These are phyloP conservation scores for Mystacides longicornis DNA, from an alignment of 2,888 invertebrate species.

Conservation along the genomic window DNA sequence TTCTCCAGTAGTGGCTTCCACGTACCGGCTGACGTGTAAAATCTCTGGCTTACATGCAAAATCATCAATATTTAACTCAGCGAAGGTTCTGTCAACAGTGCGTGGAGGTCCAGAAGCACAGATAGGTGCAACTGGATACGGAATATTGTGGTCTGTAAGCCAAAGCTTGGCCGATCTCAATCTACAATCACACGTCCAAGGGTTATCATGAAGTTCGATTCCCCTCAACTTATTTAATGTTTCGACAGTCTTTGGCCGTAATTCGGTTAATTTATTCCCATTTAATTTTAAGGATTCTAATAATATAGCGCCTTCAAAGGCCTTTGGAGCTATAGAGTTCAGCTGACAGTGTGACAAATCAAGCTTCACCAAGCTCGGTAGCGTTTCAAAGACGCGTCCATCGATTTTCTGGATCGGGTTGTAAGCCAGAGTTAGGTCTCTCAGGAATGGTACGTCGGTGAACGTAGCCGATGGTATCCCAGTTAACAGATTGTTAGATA, in stretches of 20 bases:
- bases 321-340: slow-evolving; percentile 65
- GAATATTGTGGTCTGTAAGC: slow-evolving; percentile 69
- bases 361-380: slow-evolving; percentile 71
- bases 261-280: slow-evolving; percentile 68
- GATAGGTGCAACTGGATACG: slow-evolving; percentile 68
- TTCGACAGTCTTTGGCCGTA: slow-evolving; percentile 66
- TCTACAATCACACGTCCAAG: slow-evolving; percentile 84
- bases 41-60: slow-evolving; percentile 83
- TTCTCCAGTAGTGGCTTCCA: slow-evolving; percentile 72
- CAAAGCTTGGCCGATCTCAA: slow-evolving; percentile 74
- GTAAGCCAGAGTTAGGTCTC: slow-evolving; percentile 71
- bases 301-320: slow-evolving; percentile 69
- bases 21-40: slow-evolving; percentile 64
- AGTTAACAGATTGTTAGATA: slow-evolving; percentile 76
- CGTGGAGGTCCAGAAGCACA: slow-evolving; percentile 67
- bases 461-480: slow-evolving; percentile 75
- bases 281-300: slow-evolving; percentile 74
- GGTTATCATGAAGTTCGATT: slow-evolving; percentile 79
- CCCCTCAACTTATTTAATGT: slow-evolving; percentile 66
- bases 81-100: slow-evolving; percentile 64
- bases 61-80: slow-evolving; percentile 70
- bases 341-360: slow-evolving; percentile 80
- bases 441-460: slow-evolving; percentile 68
- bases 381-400: slow-evolving; percentile 63
- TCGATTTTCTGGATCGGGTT: slow-evolving; percentile 79